phyloP scores from a whole-genome alignment of 2,797 vertebrate genomes.

The Eutrigla gurnardus region DNA sequence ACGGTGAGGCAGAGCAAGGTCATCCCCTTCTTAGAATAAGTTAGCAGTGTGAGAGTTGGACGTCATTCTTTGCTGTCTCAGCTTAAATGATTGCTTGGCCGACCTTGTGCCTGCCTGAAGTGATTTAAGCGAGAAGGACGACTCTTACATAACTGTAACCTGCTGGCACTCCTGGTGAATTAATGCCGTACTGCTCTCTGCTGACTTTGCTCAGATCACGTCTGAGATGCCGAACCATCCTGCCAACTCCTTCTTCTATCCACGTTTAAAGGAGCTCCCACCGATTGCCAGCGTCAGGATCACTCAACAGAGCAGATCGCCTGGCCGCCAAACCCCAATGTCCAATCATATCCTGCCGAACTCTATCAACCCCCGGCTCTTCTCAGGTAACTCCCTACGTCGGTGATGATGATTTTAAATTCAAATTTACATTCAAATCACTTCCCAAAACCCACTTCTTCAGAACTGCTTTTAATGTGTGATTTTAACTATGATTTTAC shows the following conservation, averaged over 20 bases:
- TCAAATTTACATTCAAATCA: too few species aligned
- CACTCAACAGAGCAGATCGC: constrained; percentile 71
- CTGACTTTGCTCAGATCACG: constrained; percentile 79
- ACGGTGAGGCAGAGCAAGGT: constrained; percentile 3
- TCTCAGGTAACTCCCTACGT: constrained; percentile 75
- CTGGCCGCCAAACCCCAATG: constrained; percentile 73
- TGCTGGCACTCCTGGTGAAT: constrained; percentile 37
- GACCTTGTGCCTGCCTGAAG: constrained; percentile 48
- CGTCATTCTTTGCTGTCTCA: constrained; percentile 55
- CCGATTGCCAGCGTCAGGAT: constrained; percentile 83
- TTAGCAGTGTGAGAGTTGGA: constrained; percentile 17
- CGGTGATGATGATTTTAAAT: constrained; percentile 2
- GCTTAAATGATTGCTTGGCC: constrained; percentile 54
- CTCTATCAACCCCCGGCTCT: constrained; percentile 75
- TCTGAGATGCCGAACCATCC: constrained; percentile 88
- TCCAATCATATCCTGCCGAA: constrained; percentile 87
- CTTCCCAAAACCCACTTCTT: too few species aligned
- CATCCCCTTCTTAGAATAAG: constrained; percentile 40
- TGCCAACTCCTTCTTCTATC: constrained; percentile 88
- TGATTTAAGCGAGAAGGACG: constrained; percentile 47
- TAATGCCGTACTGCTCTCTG: constrained; percentile 28
- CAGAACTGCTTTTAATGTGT: too few species aligned
- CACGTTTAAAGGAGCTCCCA: constrained; percentile 83
- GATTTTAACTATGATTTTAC: too few species aligned
- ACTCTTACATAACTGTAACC: constrained; percentile 53